Base-by-base conservation (phyloP, 2,888 invertebrate species). In the Lordiphosa andalusiaca region DNA sequence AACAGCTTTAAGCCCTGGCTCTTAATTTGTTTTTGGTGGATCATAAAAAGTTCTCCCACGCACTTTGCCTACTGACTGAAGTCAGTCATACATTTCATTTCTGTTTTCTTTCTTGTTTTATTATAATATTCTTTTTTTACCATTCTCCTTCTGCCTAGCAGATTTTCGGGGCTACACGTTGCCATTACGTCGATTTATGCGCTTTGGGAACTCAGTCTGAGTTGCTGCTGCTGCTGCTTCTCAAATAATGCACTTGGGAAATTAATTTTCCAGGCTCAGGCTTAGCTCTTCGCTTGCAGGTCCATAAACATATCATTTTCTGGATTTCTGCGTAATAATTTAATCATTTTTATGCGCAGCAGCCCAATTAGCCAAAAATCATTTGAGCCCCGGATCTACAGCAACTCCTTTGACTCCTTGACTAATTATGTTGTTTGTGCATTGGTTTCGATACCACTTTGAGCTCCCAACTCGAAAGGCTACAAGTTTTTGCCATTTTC, bases 401-500 rank as follows among this genome's bases (percentile, higher is more conserved):
- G 16, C 16, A n/a, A 30, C 9, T 13, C 23, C 57, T 37, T 49
- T 19, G 25, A 25, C 39, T 42, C 52, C 48, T 42, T 16, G 41
- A 57, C 77, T 77, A 77, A 74, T 74, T 81, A 49, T 72, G 69
- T 73, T 74, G 68, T 64, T 60, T 61, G 65, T 59, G 71, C 63
- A 66, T 37, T 48, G 50, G 39, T 46, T 50, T 40, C 51, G 50
- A 54, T 53, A 48, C 50, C 51, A 40, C 36, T 51, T 50, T 50
- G 37, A 51, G 39, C 25, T 23, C 25, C 52, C 40, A 58, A 60
- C 60, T 68, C 62, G 54, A 73, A 60, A 57, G 68, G 62, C 72
- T 73, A 80, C 83, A 80, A 80, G 80, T 55, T 69, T 80, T 56
- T 67, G 73, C 76, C 83, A 83, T 80, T 80, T 82, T 64, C 78